phyloP scores from a whole-genome alignment of 1,140 invertebrate genomes.

The Conopomorpha cramerella region DNA sequence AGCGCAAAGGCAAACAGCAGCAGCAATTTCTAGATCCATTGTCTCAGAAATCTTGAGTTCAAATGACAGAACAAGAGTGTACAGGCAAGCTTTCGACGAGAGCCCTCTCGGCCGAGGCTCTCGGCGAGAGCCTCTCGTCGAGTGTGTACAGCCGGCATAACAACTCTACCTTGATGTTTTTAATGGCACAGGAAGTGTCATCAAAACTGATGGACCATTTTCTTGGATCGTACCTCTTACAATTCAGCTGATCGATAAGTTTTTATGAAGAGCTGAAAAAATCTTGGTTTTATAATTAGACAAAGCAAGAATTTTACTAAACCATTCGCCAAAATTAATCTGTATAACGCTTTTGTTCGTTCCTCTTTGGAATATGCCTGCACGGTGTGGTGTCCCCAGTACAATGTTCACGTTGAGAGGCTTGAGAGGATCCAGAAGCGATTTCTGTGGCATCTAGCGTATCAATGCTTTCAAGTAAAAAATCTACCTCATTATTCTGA shows the following conservation, averaged over 20 bases:
- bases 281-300: background rate
- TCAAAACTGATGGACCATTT: too few species aligned
- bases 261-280: background rate
- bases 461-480: background rate
- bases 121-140: background rate
- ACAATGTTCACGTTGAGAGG: background rate
- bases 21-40: slow-evolving; percentile 3
- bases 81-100: background rate
- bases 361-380: background rate
- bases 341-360: background rate
- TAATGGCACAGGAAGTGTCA: slow-evolving; percentile 13
- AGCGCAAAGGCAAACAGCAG: slow-evolving; percentile 2
- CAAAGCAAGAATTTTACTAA: background rate
- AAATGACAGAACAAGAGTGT: background rate
- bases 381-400: background rate
- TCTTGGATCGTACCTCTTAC: too few species aligned
- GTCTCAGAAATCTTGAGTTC: background rate
- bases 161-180: background rate
- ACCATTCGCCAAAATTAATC: background rate
- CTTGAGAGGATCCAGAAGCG: background rate
- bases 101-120: background rate
- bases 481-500: background rate
- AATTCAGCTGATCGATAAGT: too few species aligned
- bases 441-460: background rate
- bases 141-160: background rate